Evolutionary conservation across 2,113 vertebrate genomes (phyloP).

Genomic region (Silurus asotus): DNA sequence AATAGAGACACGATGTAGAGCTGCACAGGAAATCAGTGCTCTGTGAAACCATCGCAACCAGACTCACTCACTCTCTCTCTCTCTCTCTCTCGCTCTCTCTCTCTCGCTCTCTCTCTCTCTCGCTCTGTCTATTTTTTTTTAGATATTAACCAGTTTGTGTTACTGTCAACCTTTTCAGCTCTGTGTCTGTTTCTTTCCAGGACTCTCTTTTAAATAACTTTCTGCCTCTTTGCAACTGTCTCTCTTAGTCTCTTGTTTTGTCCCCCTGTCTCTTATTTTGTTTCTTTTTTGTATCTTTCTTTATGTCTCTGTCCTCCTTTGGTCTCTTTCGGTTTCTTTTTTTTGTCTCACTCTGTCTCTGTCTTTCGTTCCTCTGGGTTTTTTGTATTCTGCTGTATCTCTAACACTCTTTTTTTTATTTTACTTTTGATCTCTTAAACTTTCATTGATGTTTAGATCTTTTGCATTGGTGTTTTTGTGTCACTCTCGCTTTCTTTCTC

Average conservation of each 20-base stretch:
- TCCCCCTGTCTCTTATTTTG: not conserved
- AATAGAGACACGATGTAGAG: slow-evolving; percentile 24
- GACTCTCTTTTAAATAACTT: not conserved
- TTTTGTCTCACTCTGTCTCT: not conserved
- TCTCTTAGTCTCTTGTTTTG: not conserved
- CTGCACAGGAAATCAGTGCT: slow-evolving; percentile 52
- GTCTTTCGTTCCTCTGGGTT: not conserved
- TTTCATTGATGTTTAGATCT: too few species aligned
- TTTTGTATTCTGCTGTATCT: not conserved
- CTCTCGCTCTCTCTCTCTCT: not conserved
- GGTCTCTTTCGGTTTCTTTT: not conserved
- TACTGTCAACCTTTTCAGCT: too few species aligned
- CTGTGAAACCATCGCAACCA: slow-evolving; percentile 46
- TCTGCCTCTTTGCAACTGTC: not conserved
- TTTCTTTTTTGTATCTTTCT: not conserved
- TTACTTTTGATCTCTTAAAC: too few species aligned
- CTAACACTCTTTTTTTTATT: too few species aligned
- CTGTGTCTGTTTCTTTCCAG: not conserved
- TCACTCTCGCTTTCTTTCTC: too few species aligned
- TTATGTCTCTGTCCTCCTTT: not conserved
- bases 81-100: too few species aligned
- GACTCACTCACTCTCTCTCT: slow-evolving; percentile 35
- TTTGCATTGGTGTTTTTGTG: too few species aligned
- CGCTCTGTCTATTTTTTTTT: too few species aligned
- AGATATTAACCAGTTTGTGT: not conserved